Evolutionary conservation across 2,888 invertebrate species (phyloP).

Genomic region (Aricia artaxerxes): DNA sequence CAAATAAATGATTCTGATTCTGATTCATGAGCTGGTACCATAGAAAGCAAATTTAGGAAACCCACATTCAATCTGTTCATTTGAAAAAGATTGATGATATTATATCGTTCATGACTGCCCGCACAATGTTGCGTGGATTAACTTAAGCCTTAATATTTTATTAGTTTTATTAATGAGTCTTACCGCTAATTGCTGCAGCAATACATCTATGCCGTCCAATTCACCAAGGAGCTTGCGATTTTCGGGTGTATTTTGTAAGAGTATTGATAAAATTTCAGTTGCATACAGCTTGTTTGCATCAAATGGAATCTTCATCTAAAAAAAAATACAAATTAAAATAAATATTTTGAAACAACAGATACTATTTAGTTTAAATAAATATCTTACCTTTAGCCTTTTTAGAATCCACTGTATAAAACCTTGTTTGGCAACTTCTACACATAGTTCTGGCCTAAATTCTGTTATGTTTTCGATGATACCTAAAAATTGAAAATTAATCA

Average conservation of each 20-base stretch:
- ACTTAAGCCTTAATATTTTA: neutral
- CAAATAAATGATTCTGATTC: no score
- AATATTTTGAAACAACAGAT: neutral
- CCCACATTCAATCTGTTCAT: no score
- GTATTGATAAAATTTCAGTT: constrained; percentile 96
- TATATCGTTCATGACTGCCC: neutral
- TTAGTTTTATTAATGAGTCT: constrained; percentile 40
- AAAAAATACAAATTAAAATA: constrained; percentile 1
- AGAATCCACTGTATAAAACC: constrained; percentile 96
- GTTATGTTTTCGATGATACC: constrained; percentile 97
- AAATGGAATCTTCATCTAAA: constrained; percentile 89
- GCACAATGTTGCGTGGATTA: neutral
- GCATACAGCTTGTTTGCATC: constrained; percentile 97
- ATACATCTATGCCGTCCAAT: constrained; percentile 96
- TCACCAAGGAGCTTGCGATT: constrained; percentile 92
- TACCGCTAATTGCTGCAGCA: constrained; percentile 96
- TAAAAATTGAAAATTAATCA: constrained; percentile 50
- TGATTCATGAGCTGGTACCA: no score
- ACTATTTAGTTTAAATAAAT: constrained; percentile 1
- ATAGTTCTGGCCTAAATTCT: constrained; percentile 92
- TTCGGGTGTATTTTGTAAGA: constrained; percentile 93
- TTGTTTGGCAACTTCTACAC: constrained; percentile 92
- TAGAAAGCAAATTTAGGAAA: no score
- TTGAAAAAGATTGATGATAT: no score
- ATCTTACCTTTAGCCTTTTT: constrained; percentile 87